Base-by-base conservation (phyloP, 2,888 invertebrate genomes). In the Tetheella fluctuosa region DNA sequence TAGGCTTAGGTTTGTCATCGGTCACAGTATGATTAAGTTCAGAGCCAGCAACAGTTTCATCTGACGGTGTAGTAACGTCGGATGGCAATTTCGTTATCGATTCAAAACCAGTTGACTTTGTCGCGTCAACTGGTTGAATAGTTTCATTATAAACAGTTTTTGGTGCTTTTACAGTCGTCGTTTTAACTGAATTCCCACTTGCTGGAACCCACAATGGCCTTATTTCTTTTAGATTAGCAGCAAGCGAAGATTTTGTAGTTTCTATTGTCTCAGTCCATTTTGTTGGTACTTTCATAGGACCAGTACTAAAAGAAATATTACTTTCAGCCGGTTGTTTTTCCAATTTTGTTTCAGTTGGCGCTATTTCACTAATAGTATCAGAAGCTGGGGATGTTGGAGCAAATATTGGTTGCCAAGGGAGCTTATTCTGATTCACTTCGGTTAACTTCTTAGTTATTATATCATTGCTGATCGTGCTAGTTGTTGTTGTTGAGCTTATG, bases 41-140 rank as follows among this genome's bases (percentile, higher is more conserved):
- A 48, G 81, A 79, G 65, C 77, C 78, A 62, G 75, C 76, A 59
- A 75, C 71, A 60, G 75, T 77, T 60, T 93, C 92, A 73, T 89
- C 89, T 65, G 82, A 82, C 39, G 93, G 93, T 52, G 93, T 93
- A 42, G 93, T 93, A 54, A 93, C 71, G 59, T 81, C 85, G 56
- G 87, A 81, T 63, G 92, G 90, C 60, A 93, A 70, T 84, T 93
- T 93, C 59, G 93, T 93, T 67, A 93, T 93, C 64, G 93, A 93
- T 88, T 93, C 92, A 76, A 92, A 93, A 77, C 89, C 85, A 70
- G 82, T 90, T 83, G 85, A 83, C 77, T 80, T 89, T 63, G 81
- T 80, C 48, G 76, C 76, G 69, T 87, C 84, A 83, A 85, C 83
- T 64, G 82, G 80, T 69, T 81, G 83, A 81, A 85, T 84, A 77